These are phyloP conservation scores for Atopsyche davidsoni DNA, from an alignment of 1,140 invertebrate genomes.

Conservation along the genomic window DNA sequence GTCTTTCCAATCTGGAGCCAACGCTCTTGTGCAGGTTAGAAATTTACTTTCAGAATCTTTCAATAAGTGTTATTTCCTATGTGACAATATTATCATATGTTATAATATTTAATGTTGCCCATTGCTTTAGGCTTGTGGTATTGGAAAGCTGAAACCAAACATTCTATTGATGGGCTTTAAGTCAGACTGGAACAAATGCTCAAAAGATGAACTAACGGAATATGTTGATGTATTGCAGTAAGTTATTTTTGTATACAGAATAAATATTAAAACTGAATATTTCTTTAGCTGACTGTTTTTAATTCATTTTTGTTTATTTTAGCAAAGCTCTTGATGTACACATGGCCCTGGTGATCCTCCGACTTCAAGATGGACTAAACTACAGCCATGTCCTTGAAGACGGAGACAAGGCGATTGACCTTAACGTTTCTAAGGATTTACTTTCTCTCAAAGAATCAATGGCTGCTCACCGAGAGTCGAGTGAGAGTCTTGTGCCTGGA, in stretches of 20 bases:
- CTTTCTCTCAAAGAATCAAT: conserved; percentile 25
- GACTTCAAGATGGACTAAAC: conserved; percentile 77
- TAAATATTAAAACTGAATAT: conserved; percentile 7
- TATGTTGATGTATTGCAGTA: conserved; percentile 93
- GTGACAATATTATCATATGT: too few species aligned
- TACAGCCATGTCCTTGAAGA: conserved; percentile 57
- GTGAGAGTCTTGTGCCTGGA: conserved; percentile 24
- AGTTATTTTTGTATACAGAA: conserved; percentile 41
- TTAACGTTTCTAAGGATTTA: conserved; percentile 30
- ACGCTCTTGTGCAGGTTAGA: conserved; percentile 61
- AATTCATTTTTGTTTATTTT: conserved; percentile 34
- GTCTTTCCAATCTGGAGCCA: conserved; percentile 67
- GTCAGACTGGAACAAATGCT: conserved; percentile 77
- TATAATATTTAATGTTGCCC: too few species aligned
- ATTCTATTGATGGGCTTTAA: conserved; percentile 90
- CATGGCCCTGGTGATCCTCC: conserved; percentile 80
- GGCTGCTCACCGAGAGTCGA: conserved; percentile 24
- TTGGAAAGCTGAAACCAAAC: conserved; percentile 87
- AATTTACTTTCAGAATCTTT: conserved; percentile 1
- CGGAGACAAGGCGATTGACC: conserved; percentile 32
- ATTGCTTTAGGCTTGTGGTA: conserved; percentile 61
- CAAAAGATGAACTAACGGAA: conserved; percentile 63
- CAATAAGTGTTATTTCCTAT: too few species aligned
- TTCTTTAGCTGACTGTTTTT: conserved; percentile 5
- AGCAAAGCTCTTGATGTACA: conserved; percentile 92